Conservation (phyloP, 2,888 invertebrate species). For the Drosophila stalkeri region DNA sequence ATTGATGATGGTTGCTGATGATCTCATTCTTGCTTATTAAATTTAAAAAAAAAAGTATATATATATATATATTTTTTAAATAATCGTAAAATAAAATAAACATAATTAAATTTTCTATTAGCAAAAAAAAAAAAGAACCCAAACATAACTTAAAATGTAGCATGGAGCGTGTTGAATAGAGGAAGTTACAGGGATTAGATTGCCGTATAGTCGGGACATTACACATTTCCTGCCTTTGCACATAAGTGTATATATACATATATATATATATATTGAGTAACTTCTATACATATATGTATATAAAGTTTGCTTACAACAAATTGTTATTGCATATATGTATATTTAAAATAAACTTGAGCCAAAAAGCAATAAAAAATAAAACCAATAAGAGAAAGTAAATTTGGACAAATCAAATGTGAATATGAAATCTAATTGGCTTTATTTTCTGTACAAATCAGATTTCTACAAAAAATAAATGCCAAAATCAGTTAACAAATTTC, state of each 20-base stretch:
- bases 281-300: slow-evolving; percentile 7
- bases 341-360: slow-evolving; percentile 22
- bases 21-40: slow-evolving; percentile 45
- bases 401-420: background rate
- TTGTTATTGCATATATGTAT: slow-evolving; percentile 45
- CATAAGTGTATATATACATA: slow-evolving; percentile 26
- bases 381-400: background rate
- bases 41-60: slow-evolving; percentile 33
- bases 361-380: background rate
- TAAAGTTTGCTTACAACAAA: slow-evolving; percentile 40
- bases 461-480: slow-evolving; percentile 14
- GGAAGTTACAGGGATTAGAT: background rate
- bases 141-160: slow-evolving; percentile 49
- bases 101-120: slow-evolving; percentile 48
- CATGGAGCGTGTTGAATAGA: slow-evolving; percentile 10
- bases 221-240: slow-evolving; percentile 56
- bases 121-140: slow-evolving; percentile 36
- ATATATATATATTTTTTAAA: background rate
- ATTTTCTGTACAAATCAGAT: slow-evolving; percentile 30
- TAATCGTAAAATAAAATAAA: slow-evolving; percentile 10
- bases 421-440: background rate
- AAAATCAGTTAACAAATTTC: slow-evolving; percentile 1
- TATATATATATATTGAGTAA: slow-evolving; percentile 13
- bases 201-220: slow-evolving; percentile 20
- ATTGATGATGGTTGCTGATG: slow-evolving; percentile 31